Evolutionary conservation across 2,797 vertebrate genomes (phyloP), one percentile per base, ranked within the genome.

Genomic region (Myotis pilosus): DNA sequence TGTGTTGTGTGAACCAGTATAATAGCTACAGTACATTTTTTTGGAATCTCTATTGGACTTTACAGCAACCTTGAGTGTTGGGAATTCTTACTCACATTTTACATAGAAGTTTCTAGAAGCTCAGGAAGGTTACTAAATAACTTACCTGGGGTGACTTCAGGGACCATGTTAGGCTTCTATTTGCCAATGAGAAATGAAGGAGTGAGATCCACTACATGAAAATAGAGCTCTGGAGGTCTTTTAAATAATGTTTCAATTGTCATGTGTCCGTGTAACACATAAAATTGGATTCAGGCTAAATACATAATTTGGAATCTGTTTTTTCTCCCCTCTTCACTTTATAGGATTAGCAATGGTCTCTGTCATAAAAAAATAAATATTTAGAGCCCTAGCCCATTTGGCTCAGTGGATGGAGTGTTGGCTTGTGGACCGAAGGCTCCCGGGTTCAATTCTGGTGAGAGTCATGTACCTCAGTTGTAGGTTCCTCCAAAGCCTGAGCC

Each of bases 51-150:
- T 44, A 62, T 3, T 84, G 36, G 41, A 89, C 38, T 89, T 8
- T 57, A 86, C 0, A 53, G 41, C 17, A 72, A 89, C 75, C 16
- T 57, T 72, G 69, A 82, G 28, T 41, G 10, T 51, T 79, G 38
- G 28, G 9, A 81, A 94, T 83, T 93, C 62, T 66, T 81, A 86
- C 19, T 92, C 4, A 41, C 28, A 55, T 71, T 89, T 85, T 89
- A 94, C 15, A 94, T 44, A 16, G 13, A 93, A 64, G 57, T 55
- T 76, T 87, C 16, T 16, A 49, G 28, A 68, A 53, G 23, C 28
- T 88, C 33, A 68, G 15, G 10, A 80, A 76, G 28, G 33, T 93
- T 69, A 89, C 30, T 28, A 74, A 94, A 30, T 80, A 94, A 71
- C 17, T 89, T 80, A 20, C 22, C 23, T 9, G 79, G 12, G 62